Evolutionary conservation across 2,797 vertebrate genomes (phyloP).

Genomic region (Podarcis lilfordi): DNA sequence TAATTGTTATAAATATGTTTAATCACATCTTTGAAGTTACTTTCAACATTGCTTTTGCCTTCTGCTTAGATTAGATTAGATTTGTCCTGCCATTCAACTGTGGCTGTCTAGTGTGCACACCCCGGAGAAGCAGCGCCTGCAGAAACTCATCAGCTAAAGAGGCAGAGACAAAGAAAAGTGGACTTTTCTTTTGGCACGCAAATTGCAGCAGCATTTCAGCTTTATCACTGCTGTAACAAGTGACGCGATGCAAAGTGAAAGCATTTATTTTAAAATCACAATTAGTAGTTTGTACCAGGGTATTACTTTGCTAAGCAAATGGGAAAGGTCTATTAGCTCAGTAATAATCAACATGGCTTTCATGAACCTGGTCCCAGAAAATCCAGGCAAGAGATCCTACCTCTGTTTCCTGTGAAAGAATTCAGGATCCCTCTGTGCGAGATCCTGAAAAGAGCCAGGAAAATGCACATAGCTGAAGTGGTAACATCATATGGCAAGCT

Average conservation of each 20-base stretch:
- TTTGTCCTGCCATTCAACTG: constrained; percentile 48
- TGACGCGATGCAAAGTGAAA: constrained; percentile 25
- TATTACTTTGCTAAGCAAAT: neutral
- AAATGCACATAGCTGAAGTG: too few species aligned
- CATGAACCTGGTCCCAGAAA: neutral
- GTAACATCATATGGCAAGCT: too few species aligned
- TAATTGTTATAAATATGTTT: constrained; percentile 75
- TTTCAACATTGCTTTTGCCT: constrained; percentile 55
- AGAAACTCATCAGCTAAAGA: constrained; percentile 20
- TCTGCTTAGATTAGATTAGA: constrained; percentile 68
- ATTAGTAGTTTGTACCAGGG: neutral
- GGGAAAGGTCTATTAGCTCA: too few species aligned
- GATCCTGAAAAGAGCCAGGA: too few species aligned
- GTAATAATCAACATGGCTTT: neutral
- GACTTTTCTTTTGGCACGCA: neutral
- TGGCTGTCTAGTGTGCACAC: constrained; percentile 42
- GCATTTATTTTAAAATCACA: neutral
- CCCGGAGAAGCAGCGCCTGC: constrained; percentile 3
- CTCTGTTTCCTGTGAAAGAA: neutral
- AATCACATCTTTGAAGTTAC: constrained; percentile 76
- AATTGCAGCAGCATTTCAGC: constrained; percentile 38
- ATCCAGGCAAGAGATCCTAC: too few species aligned
- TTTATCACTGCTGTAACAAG: neutral
- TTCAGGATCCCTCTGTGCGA: neutral
- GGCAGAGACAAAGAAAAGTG: constrained; percentile 47